These are phyloP conservation scores for Ibidorhyncha struthersii DNA, from an alignment of 2,113 vertebrate species.

Conservation along the genomic window DNA sequence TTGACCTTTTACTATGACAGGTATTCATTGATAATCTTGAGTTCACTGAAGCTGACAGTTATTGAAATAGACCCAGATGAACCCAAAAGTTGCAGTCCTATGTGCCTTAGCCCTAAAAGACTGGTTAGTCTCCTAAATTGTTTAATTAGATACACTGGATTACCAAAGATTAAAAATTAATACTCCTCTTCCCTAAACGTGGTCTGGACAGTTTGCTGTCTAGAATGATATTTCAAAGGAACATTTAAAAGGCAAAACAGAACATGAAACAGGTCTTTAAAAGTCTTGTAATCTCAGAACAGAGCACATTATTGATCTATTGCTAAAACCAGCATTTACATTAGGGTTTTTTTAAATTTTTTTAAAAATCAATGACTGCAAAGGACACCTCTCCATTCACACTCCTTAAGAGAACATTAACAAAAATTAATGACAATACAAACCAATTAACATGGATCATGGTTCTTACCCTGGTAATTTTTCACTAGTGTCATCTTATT, in stretches of 20 bases:
- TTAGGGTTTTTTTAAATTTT: not conserved
- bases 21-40: not conserved
- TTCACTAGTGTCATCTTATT: constrained; percentile 94
- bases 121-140: not conserved
- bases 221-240: not conserved
- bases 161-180: not conserved
- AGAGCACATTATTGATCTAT: not conserved
- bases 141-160: not conserved
- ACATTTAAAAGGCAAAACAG: not conserved
- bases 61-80: not conserved
- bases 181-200: not conserved
- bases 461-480: constrained; percentile 89
- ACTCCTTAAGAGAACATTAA: not conserved
- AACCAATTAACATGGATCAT: not conserved
- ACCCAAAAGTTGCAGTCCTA: not conserved
- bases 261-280: not conserved
- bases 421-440: not conserved
- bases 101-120: not conserved
- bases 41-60: not conserved
- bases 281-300: not conserved
- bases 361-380: not conserved
- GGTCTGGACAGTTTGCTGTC: not conserved
- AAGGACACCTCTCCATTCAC: not conserved
- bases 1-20: not conserved
- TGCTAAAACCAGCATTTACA: not conserved